A percentile compares a stretch with the other conserved stretches of the same genome.
Evolutionary conservation across 2,888 invertebrate genomes (phyloP).

Genomic region (Spilosoma lubricipeda): DNA sequence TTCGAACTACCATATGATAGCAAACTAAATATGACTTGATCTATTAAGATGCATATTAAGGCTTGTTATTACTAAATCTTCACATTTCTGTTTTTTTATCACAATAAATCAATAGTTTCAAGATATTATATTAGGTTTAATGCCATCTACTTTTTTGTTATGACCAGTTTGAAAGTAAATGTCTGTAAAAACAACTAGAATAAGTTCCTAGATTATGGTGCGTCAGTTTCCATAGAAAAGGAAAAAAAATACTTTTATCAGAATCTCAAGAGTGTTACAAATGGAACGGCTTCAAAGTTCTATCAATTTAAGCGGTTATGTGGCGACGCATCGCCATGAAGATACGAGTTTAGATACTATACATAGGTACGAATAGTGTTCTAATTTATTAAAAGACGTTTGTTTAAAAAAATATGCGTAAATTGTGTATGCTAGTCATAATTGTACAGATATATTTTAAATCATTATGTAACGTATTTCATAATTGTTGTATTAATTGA

Average conservation of each 20-base stretch:
- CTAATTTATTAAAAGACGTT: conserved; percentile 68
- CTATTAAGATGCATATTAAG: neutral
- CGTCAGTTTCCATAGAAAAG: conserved; percentile 38
- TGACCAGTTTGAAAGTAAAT: neutral
- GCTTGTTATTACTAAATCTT: neutral
- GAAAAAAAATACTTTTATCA: conserved; percentile 23
- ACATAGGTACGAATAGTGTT: conserved; percentile 78
- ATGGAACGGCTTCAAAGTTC: conserved; percentile 27
- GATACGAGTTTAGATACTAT: conserved; percentile 35
- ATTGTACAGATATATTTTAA: conserved; percentile 80
- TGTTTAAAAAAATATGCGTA: conserved; percentile 67
- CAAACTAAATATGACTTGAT: neutral
- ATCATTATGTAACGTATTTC: conserved; percentile 69
- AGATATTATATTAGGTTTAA: neutral
- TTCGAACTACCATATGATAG: neutral
- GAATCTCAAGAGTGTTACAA: conserved; percentile 29
- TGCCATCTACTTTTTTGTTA: neutral
- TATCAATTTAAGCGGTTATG: conserved; percentile 33
- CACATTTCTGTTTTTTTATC: neutral
- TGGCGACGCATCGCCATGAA: conserved; percentile 18
- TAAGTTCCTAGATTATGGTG: conserved; percentile 8
- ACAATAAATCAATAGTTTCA: neutral
- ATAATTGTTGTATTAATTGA: conserved; percentile 73
- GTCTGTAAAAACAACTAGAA: neutral
- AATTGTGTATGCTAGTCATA: conserved; percentile 81